Percentiles rank a stretch among this genome's conserved stretches.
Evolutionary conservation across 2,888 invertebrate species (phyloP).

Genomic region (Temnothorax ravouxi): DNA sequence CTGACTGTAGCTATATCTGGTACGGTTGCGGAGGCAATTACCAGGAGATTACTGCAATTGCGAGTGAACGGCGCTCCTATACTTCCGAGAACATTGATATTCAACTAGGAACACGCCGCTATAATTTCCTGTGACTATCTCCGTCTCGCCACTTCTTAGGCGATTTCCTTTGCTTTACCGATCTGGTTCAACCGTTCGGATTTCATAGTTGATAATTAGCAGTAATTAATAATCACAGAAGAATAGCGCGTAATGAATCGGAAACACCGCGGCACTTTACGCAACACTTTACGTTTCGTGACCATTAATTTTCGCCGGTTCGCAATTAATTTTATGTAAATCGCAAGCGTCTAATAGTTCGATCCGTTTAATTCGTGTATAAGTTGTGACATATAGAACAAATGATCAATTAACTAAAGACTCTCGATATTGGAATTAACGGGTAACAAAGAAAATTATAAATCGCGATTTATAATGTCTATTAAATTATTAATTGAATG

Average conservation of each 20-base stretch:
- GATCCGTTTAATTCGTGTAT: background rate
- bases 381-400: background rate
- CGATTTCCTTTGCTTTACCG: slow-evolving; percentile 32
- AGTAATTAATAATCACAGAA: slow-evolving; percentile 2
- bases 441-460: too few relatives aligned
- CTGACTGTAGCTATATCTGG: slow-evolving; percentile 58
- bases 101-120: slow-evolving; percentile 79
- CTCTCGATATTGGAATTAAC: too few relatives aligned
- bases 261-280: background rate
- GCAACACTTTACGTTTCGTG: background rate
- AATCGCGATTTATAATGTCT: too few relatives aligned
- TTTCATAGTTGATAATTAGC: slow-evolving; percentile 31
- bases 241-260: slow-evolving; percentile 10
- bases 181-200: background rate
- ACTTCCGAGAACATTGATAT: slow-evolving; percentile 81
- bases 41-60: slow-evolving; percentile 79
- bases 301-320: background rate
- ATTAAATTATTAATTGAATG: too few relatives aligned
- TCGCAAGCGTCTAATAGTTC: background rate
- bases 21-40: slow-evolving; percentile 78
- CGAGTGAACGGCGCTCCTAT: slow-evolving; percentile 70
- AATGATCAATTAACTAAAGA: too few relatives aligned
- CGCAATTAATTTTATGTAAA: background rate
- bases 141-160: slow-evolving; percentile 39
- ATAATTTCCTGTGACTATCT: slow-evolving; percentile 75